Evolutionary conservation across 2,888 invertebrate species (phyloP), one percentile per base, ranked within the genome.

Genomic region (Theodoxus fluviatilis): DNA sequence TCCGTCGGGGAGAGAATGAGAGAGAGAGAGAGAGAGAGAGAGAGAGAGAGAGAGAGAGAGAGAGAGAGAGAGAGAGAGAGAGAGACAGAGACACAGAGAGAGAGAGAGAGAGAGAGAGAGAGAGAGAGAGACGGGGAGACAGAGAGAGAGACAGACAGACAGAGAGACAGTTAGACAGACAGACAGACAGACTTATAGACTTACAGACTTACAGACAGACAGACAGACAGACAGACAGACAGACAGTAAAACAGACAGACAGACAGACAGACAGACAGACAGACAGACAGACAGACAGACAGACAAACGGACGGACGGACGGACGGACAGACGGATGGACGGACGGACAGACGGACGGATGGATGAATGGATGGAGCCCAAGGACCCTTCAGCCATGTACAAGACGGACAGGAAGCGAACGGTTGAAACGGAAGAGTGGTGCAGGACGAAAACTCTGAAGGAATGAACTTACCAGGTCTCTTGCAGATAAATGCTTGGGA

Each of bases 231-330:
- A 43, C 12, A 43, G 43, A 43, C 12, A 43, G 43, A 43, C 12
- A 43, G 43, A 43, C 12, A 43, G 43, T 12, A 15, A 43, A 15
- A 43, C 12, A 43, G 43, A 43, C 12, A 43, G 43, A 43, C 12
- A 43, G 43, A 43, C 12, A 43, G 43, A 43, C 12, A 43, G 43
- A 43, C 12, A 43, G 43, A 43, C 12, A 43, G 43, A 43, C 9
- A 25, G 57, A 18, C 15, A 57, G 25, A 35, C 7, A 33, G 31
- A 61, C 7, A 61, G 61, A 61, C 7, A 61, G 61, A 61, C 31
- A 61, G 61, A 61, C 31, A 61, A 33, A 61, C 31, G n/a, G 61
- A 61, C 7, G 33, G 61, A 61, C 31, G 33, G 61, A 61, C 7
- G n/a, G 7, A 28, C 31, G 33, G 61, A 61, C 4, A 61, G 61